Evolutionary conservation across 1,140 invertebrate species (phyloP).

Genomic region (Cecropterus lyciades): DNA sequence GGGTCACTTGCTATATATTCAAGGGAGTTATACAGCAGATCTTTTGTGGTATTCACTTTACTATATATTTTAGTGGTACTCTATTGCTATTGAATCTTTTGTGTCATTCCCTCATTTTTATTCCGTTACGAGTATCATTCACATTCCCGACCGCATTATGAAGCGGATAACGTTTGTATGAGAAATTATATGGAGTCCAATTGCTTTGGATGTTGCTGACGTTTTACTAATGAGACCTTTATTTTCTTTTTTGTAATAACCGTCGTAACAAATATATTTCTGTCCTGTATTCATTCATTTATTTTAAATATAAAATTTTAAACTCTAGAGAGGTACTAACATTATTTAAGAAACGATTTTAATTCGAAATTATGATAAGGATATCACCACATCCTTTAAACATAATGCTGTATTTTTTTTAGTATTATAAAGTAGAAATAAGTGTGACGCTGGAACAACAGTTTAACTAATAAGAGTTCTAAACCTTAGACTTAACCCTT

Average conservation of each 20-base stretch:
- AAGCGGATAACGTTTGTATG: constrained; percentile 6
- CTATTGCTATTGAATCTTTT: constrained; percentile 2
- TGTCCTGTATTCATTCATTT: too few species aligned
- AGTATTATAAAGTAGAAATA: too few species aligned
- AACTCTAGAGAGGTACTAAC: too few species aligned
- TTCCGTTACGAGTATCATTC: constrained; percentile 1
- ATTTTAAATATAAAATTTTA: too few species aligned
- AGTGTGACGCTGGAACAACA: too few species aligned
- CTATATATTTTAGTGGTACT: constrained; percentile 8
- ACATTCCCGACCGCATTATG: background rate
- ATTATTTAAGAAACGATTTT: too few species aligned
- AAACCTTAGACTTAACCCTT: too few species aligned
- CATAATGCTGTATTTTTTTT: too few species aligned
- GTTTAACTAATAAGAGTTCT: too few species aligned
- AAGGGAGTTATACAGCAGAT: background rate
- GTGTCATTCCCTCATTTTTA: constrained; percentile 9
- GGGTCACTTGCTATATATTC: constrained; percentile 3
- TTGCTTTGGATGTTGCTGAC: background rate
- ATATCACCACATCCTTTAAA: too few species aligned
- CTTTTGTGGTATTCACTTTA: constrained; percentile 12
- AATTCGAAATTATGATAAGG: too few species aligned
- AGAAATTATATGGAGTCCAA: background rate
- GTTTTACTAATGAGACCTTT: background rate
- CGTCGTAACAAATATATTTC: too few species aligned
- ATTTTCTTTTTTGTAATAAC: background rate